Conservation (phyloP, 1,140 invertebrate genomes). For the Habropoda laboriosa region DNA sequence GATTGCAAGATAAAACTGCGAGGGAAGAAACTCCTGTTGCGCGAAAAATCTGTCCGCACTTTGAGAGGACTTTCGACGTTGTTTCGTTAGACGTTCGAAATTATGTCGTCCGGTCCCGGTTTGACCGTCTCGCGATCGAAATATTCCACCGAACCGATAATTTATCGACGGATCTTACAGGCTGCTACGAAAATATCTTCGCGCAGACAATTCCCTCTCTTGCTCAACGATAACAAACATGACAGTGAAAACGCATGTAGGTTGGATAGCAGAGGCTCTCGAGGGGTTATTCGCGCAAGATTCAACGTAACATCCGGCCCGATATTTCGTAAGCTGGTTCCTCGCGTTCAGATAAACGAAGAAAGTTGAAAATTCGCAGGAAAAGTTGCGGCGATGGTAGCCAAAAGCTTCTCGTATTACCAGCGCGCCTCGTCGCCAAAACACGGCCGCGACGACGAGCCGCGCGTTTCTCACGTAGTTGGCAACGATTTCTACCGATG, state of each 20-base stretch:
- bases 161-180: neutral
- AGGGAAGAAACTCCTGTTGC: no score
- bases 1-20: slow-evolving; percentile 52
- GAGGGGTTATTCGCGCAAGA: neutral
- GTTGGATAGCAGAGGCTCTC: neutral
- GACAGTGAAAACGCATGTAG: neutral
- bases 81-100: neutral
- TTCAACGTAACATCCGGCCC: slow-evolving; percentile 30
- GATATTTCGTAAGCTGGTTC: slow-evolving; percentile 24
- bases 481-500: slow-evolving; percentile 80
- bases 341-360: slow-evolving; percentile 8
- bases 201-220: neutral
- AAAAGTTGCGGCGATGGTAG: slow-evolving; percentile 43
- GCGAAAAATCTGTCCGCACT: no score
- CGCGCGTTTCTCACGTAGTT: slow-evolving; percentile 73
- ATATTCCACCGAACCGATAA: neutral
- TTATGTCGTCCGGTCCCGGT: neutral
- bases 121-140: neutral
- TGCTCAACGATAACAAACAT: slow-evolving; percentile 18
- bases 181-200: neutral
- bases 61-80: no score
- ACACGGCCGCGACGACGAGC: slow-evolving; percentile 64
- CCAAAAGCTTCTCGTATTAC: slow-evolving; percentile 79
- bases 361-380: slow-evolving; percentile 56
- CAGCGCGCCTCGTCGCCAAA: slow-evolving; percentile 75